Conservation (phyloP, 2,888 invertebrate genomes). For the Andrena camellia region DNA sequence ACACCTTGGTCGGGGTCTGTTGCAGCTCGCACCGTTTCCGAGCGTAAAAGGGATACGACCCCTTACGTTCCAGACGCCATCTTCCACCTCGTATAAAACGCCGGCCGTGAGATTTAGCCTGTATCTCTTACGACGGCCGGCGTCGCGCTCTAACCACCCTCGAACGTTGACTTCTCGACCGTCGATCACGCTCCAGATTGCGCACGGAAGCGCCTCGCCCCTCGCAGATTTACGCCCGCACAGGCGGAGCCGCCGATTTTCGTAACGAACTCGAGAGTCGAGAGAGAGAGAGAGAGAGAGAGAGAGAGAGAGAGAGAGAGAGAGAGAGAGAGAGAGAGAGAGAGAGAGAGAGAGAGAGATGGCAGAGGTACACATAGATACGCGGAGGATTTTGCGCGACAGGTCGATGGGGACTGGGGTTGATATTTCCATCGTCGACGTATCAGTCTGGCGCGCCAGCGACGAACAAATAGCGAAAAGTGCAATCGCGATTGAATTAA, state of each 20-base stretch:
- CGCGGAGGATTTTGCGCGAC: conserved; percentile 34
- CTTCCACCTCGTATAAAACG: conserved; percentile 59
- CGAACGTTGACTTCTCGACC: conserved; percentile 6
- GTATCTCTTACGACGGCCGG: conserved; percentile 36
- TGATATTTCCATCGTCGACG: conserved; percentile 52
- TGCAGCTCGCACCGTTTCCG: conserved; percentile 49
- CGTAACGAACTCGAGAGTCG: too few species aligned
- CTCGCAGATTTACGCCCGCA: not conserved
- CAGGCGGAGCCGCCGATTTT: too few species aligned
- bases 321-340: too few species aligned
- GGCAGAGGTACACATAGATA: conserved; percentile 18
- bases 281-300: too few species aligned
- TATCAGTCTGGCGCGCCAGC: conserved; percentile 11
- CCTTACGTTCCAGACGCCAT: conserved; percentile 73
- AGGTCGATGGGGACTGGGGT: conserved; percentile 30
- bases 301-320: too few species aligned
- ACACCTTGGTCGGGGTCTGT: conserved; percentile 45
- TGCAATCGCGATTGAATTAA: conserved; percentile 69
- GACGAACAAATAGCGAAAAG: conserved; percentile 56
- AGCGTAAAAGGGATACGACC: conserved; percentile 72
- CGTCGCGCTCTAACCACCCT: conserved; percentile 20
- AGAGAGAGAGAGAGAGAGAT: too few species aligned
- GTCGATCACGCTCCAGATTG: conserved; percentile 31
- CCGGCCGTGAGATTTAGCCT: conserved; percentile 39
- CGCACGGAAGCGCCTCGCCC: not conserved